Percentiles rank a stretch among this genome's conserved stretches.
phyloP scores from a whole-genome alignment of 2,797 vertebrate species.

The Denticeps clupeoides region DNA sequence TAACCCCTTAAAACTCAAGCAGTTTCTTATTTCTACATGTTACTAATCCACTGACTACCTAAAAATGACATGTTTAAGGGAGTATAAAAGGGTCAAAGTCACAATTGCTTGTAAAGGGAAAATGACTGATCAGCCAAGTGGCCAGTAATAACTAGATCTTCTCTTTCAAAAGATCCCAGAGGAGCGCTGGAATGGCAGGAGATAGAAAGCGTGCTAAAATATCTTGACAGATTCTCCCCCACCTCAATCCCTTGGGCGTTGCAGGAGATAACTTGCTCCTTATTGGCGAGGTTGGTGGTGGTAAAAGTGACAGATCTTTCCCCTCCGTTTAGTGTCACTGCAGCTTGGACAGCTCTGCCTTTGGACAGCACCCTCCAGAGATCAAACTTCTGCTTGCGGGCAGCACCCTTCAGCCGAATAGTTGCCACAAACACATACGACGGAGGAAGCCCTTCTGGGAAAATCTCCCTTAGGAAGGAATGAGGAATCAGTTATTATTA shows the following conservation, averaged over 20 bases:
- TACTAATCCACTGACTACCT: too few species aligned
- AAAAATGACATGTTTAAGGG: too few species aligned
- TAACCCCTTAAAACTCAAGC: too few species aligned
- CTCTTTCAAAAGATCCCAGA: too few species aligned
- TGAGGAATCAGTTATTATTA: neutral
- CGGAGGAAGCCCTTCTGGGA: slow-evolving; percentile 71
- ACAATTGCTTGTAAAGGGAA: too few species aligned
- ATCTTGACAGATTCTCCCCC: slow-evolving; percentile 7
- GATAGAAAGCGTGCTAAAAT: neutral
- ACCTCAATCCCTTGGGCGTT: slow-evolving; percentile 49
- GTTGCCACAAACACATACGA: slow-evolving; percentile 71
- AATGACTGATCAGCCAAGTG: too few species aligned
- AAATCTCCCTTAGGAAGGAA: slow-evolving; percentile 51
- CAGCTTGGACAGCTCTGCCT: slow-evolving; percentile 52
- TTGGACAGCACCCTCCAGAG: slow-evolving; percentile 65
- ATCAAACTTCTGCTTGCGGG: slow-evolving; percentile 47
- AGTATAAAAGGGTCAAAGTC: too few species aligned
- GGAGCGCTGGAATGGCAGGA: too few species aligned
- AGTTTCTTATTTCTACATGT: too few species aligned
- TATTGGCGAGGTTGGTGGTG: slow-evolving; percentile 40
- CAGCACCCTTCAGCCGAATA: slow-evolving; percentile 47
- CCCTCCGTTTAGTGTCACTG: slow-evolving; percentile 53
- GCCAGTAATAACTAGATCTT: too few species aligned
- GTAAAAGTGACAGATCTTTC: slow-evolving; percentile 52
- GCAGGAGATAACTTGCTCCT: slow-evolving; percentile 48